Percentiles rank a stretch among this genome's conserved stretches.
phyloP scores from a whole-genome alignment of 2,888 invertebrate species.

The Ormyrus rosae region DNA sequence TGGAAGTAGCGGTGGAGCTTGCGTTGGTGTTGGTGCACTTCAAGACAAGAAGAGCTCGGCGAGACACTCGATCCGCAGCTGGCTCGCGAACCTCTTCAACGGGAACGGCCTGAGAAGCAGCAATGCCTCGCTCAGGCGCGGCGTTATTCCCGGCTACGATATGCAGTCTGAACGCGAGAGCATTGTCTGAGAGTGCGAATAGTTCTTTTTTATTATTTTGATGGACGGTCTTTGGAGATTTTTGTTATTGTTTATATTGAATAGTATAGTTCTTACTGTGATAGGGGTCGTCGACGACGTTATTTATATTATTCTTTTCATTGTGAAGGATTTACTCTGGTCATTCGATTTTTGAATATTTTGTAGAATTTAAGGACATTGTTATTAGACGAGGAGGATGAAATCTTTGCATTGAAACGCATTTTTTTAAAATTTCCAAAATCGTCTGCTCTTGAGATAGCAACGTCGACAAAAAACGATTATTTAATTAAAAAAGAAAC shows the following conservation, averaged over 20 bases:
- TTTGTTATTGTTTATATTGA: conserved; percentile 55
- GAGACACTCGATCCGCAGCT: conserved; percentile 83
- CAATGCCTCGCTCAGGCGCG: conserved; percentile 79
- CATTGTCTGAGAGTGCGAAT: conserved; percentile 76
- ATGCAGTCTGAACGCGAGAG: conserved; percentile 79
- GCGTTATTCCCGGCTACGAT: conserved; percentile 77
- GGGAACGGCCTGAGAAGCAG: conserved; percentile 84
- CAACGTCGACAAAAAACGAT: background rate
- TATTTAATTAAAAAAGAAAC: conserved; percentile 44
- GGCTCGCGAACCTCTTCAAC: conserved; percentile 86
- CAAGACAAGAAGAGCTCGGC: conserved; percentile 80
- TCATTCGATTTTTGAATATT: background rate
- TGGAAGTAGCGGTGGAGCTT: conserved; percentile 33
- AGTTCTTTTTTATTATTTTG: background rate
- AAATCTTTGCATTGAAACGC: conserved; percentile 11
- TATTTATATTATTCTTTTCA: conserved; percentile 29
- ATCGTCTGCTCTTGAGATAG: background rate
- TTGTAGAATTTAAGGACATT: background rate
- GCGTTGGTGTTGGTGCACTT: conserved; percentile 63
- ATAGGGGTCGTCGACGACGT: conserved; percentile 20
- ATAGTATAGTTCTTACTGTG: conserved; percentile 48
- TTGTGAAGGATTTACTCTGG: conserved; percentile 45
- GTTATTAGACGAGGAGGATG: conserved; percentile 4
- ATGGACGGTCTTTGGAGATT: conserved; percentile 2
- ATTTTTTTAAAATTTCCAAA: conserved; percentile 29